These are phyloP conservation scores for Drosophila prolongata DNA, from an alignment of 2,888 invertebrate species.

Conservation along the genomic window DNA sequence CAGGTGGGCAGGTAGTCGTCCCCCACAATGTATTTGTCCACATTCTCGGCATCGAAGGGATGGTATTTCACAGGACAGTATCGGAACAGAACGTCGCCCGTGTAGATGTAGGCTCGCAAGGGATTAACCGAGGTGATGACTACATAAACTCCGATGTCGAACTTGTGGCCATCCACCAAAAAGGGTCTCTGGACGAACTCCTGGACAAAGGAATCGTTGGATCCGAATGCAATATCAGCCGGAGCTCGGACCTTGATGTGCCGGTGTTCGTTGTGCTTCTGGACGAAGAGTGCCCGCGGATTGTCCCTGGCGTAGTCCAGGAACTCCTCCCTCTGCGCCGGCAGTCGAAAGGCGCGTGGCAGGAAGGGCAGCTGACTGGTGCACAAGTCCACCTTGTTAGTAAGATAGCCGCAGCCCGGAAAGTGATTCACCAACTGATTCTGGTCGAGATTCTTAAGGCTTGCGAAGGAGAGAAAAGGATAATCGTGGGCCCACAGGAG, in stretches of 20 bases:
- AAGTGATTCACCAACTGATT: slow-evolving; percentile 96
- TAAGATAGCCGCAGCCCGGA: slow-evolving; percentile 96
- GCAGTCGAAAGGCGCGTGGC: slow-evolving; percentile 95
- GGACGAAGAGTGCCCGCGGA: slow-evolving; percentile 91
- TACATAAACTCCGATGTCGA: slow-evolving; percentile 98
- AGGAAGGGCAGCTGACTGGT: slow-evolving; percentile 91
- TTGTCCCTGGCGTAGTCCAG: slow-evolving; percentile 88
- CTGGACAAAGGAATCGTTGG: slow-evolving; percentile 93
- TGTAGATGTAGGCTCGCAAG: slow-evolving; percentile 93
- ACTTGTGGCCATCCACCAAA: slow-evolving; percentile 96
- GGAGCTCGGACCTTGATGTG: slow-evolving; percentile 91
- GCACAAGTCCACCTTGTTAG: slow-evolving; percentile 95
- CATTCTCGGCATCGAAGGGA: slow-evolving; percentile 92
- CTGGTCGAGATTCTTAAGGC: slow-evolving; percentile 87
- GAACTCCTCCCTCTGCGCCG: slow-evolving; percentile 89
- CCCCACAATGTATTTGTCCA: slow-evolving; percentile 96
- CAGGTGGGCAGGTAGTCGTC: slow-evolving; percentile 97
- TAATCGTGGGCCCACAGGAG: slow-evolving; percentile 97
- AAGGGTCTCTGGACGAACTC: slow-evolving; percentile 95
- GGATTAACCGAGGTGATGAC: slow-evolving; percentile 96
- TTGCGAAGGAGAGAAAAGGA: slow-evolving; percentile 87
- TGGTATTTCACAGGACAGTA: slow-evolving; percentile 95
- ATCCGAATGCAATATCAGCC: slow-evolving; percentile 88
- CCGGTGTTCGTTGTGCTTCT: slow-evolving; percentile 96
- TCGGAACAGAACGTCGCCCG: slow-evolving; percentile 94